Evolutionary conservation across 2,888 invertebrate species (phyloP), one percentile per base, ranked within the genome.

Genomic region (Tetranychus piercei): DNA sequence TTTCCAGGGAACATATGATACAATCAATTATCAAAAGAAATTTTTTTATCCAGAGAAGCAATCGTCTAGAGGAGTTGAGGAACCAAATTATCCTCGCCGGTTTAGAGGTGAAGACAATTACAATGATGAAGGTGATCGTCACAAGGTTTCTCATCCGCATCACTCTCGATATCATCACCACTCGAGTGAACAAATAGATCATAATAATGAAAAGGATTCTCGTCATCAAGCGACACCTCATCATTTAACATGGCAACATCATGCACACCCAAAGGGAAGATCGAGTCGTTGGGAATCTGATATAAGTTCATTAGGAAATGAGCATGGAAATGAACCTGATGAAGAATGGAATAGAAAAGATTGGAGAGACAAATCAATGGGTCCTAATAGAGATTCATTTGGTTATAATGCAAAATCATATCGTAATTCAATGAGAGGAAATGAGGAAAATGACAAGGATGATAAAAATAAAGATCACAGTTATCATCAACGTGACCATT

Each of bases 1-100:
- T 20, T 69, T 69, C 69, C 69, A 69, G 22, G 69, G 69, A 20
- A 69, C 69, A 22, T 69, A 69, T 20, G 69, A 69, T 69, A 69
- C 69, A 23, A 69, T 69, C 11, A 69, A 69, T 5, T 69, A 69
- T 69, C 69, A 69, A 23, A 69, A 69, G 34, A 69, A 69, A 23
- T 9, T 69, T 11, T 11, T 69, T 22, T 69, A 69, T 69, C 69
- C 69, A 6, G 69, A 69, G 5, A 69, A 69, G 20, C 34, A 20
- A 69, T 20, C 69, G 1, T 20, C 20, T 11, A 4, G 69, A 23
- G 22, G 69, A 23, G 22, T 69, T 34, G 69, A 69, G 11, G 69
- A 69, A 6, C 34, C 69, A 11, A 55, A 9, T 55, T 69, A 69
- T 23, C 11, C 22, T 8, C 20, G 11, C 7, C 20, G 69, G 20